A percentile compares a stretch with the other conserved stretches of the same genome.
These are phyloP conservation scores for Adineta ricciae DNA, from an alignment of 2,888 invertebrate genomes.

Conservation along the genomic window DNA sequence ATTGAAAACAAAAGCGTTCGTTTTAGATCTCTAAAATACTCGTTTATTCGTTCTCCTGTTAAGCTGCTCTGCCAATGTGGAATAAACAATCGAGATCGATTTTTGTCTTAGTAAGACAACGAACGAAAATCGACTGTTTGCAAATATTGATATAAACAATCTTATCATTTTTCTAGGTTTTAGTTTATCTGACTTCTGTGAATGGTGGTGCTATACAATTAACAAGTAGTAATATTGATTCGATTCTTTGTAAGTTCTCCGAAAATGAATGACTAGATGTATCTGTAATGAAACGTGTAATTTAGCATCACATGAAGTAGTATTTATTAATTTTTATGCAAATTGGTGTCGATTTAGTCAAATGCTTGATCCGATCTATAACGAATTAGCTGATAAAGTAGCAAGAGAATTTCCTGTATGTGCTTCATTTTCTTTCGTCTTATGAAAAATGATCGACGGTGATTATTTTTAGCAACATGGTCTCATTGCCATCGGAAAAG, in stretches of 20 bases:
- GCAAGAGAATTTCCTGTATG: constrained; percentile 59
- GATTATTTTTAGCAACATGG: constrained; percentile 54
- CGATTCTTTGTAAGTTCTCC: not conserved
- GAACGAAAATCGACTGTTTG: not conserved
- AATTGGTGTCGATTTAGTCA: constrained; percentile 80
- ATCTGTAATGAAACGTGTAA: not conserved
- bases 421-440: constrained; percentile 23
- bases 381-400: constrained; percentile 82
- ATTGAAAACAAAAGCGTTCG: not conserved
- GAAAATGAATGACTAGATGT: too few relatives aligned
- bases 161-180: not conserved
- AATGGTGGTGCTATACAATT: constrained; percentile 5
- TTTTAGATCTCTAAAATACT: not conserved
- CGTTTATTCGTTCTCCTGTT: not conserved
- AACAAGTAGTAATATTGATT: not conserved
- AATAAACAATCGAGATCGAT: not conserved
- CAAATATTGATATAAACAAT: too few relatives aligned
- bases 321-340: not conserved
- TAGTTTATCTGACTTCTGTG: not conserved
- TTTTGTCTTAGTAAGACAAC: not conserved
- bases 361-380: constrained; percentile 85
- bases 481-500: constrained; percentile 82
- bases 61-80: too few relatives aligned
- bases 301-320: not conserved
- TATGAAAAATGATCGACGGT: not conserved